Conservation (phyloP, 2,113 vertebrate genomes). For the Galeopterus variegatus region DNA sequence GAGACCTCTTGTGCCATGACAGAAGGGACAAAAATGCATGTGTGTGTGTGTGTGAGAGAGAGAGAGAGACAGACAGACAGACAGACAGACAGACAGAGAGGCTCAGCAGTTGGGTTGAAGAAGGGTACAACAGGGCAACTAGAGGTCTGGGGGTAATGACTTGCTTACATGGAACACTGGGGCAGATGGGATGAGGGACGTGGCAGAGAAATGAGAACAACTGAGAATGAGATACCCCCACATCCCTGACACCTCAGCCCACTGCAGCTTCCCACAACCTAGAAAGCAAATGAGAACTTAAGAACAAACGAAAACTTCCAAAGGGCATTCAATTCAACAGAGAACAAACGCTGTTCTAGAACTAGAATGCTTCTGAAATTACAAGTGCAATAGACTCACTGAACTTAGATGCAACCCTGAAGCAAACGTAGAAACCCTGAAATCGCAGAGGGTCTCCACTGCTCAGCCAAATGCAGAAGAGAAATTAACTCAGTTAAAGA, state of each 20-base stretch:
- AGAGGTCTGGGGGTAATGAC: background rate
- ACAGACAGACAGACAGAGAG: background rate
- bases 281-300: too few species aligned
- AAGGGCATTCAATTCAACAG: too few species aligned
- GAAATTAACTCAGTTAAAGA: constrained; percentile 6
- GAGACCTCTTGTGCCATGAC: background rate
- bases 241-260: background rate
- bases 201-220: background rate
- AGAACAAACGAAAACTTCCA: too few species aligned
- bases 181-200: background rate
- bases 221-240: background rate
- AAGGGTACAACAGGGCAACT: background rate
- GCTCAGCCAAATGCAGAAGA: background rate
- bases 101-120: background rate
- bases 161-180: background rate
- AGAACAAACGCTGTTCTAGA: too few species aligned
- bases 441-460: background rate
- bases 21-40: background rate
- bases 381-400: too few species aligned
- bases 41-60: background rate
- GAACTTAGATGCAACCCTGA: background rate
- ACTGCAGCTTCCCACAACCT: background rate
- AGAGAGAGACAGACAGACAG: too few species aligned
- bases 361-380: too few species aligned
- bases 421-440: background rate